These are phyloP conservation scores for Argyrosomus japonicus DNA, from an alignment of 2,113 vertebrate genomes.

Conservation along the genomic window DNA sequence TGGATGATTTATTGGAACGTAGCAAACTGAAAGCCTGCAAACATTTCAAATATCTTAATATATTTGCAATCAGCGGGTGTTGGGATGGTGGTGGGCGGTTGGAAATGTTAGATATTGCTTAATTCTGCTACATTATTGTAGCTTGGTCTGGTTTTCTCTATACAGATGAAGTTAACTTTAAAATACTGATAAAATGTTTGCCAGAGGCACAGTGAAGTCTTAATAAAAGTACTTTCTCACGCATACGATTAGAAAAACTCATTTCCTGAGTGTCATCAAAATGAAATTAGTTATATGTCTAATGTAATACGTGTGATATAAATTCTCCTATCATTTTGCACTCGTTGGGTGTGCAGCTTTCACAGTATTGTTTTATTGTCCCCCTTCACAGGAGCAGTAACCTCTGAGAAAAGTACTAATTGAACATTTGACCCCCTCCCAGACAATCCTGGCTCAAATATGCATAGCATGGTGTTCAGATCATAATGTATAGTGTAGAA, in stretches of 20 bases:
- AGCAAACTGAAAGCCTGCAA: too few species aligned
- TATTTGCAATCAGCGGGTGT: too few species aligned
- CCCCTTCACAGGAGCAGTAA: neutral
- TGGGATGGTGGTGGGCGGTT: too few species aligned
- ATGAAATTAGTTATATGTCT: too few species aligned
- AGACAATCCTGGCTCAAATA: neutral
- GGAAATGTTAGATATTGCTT: too few species aligned
- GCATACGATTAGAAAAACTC: neutral
- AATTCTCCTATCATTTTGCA: neutral
- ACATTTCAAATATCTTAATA: too few species aligned
- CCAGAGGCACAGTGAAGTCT: neutral
- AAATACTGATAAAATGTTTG: neutral
- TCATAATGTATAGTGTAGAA: conserved; percentile 3
- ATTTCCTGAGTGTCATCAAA: neutral
- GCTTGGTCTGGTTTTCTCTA: too few species aligned
- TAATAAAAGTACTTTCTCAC: neutral
- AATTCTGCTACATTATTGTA: neutral
- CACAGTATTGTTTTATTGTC: neutral
- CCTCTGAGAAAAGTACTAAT: neutral
- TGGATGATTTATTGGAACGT: too few species aligned
- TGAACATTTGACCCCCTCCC: neutral
- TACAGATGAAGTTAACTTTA: neutral
- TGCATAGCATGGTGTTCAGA: neutral
- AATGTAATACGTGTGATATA: neutral
- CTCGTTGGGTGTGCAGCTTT: neutral